These are phyloP conservation scores for Temnothorax longispinosus DNA, from an alignment of 1,140 invertebrate species.

Conservation along the genomic window DNA sequence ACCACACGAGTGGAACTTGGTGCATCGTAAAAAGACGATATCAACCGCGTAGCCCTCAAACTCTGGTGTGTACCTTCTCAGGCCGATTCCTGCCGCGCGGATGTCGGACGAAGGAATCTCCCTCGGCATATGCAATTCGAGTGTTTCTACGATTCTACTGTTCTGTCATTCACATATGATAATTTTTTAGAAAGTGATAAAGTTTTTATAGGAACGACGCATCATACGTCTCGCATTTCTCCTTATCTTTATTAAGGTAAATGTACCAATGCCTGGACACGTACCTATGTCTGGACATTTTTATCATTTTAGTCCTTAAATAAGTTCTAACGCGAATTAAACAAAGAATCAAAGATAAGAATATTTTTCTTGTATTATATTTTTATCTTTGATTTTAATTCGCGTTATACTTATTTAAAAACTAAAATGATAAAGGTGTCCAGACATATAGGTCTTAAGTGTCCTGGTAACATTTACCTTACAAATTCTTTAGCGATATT, in stretches of 20 bases:
- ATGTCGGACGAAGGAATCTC: not conserved
- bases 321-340: too few species aligned
- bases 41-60: conserved; percentile 59
- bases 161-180: not conserved
- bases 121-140: not conserved
- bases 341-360: too few species aligned
- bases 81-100: conserved; percentile 15
- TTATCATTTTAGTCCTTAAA: too few species aligned
- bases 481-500: not conserved
- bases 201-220: not conserved
- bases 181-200: not conserved
- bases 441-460: too few species aligned
- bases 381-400: too few species aligned
- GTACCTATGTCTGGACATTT: too few species aligned
- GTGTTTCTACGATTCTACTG: not conserved
- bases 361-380: too few species aligned
- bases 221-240: not conserved
- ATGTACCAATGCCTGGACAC: too few species aligned
- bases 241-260: too few species aligned
- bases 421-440: too few species aligned
- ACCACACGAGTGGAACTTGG: not conserved
- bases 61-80: conserved; percentile 22
- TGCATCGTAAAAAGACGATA: conserved; percentile 68
- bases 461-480: too few species aligned
- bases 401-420: not conserved